Percentiles rank a stretch among this genome's conserved stretches.
These are phyloP conservation scores for Palaemon carinicauda DNA, from an alignment of 1,140 invertebrate species.

Conservation along the genomic window DNA sequence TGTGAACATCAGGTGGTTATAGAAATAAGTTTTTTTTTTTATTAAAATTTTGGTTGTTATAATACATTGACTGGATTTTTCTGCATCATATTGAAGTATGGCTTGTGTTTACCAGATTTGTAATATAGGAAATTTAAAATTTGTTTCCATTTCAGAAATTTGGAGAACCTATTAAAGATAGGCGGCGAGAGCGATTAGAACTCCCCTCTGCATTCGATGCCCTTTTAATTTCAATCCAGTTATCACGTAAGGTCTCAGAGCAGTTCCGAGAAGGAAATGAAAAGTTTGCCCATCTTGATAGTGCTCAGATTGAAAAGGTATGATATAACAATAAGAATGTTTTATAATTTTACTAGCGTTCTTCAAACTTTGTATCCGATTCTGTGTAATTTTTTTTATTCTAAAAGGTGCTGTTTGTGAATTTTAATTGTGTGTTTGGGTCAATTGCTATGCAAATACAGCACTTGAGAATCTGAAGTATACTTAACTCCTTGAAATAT, in stretches of 20 bases:
- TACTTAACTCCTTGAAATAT: background rate
- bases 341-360: too few relatives aligned
- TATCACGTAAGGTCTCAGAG: conserved; percentile 79
- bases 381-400: too few relatives aligned
- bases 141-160: conserved; percentile 62
- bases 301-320: conserved; percentile 80
- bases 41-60: too few relatives aligned
- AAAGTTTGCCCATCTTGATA: conserved; percentile 84
- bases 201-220: conserved; percentile 80
- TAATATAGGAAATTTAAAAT: background rate
- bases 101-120: background rate
- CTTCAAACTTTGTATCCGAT: too few relatives aligned
- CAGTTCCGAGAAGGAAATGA: conserved; percentile 75
- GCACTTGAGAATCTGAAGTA: conserved; percentile 62
- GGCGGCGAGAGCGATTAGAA: conserved; percentile 80
- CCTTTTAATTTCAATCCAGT: conserved; percentile 75
- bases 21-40: too few relatives aligned
- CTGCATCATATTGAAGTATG: background rate
- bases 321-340: conserved; percentile 28
- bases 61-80: too few relatives aligned
- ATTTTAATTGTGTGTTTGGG: too few relatives aligned
- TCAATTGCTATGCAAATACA: conserved; percentile 51
- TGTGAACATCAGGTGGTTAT: too few relatives aligned
- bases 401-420: too few relatives aligned
- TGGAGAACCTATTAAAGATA: conserved; percentile 85